These are phyloP conservation scores for Loriculus beryllinus DNA, from an alignment of 2,797 vertebrate genomes.

Conservation along the genomic window DNA sequence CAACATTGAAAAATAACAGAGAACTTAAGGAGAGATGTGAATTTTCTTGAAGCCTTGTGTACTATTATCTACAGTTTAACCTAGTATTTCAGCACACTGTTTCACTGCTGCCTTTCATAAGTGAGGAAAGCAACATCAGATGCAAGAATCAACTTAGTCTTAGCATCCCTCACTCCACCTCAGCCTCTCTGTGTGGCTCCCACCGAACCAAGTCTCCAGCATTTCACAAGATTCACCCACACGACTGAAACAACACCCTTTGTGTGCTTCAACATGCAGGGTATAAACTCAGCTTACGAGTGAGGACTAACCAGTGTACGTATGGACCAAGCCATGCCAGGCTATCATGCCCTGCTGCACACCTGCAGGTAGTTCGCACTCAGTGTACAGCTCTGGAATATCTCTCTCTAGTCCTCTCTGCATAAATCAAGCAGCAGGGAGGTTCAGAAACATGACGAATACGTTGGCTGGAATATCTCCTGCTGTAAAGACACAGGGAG, in stretches of 20 bases:
- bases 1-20: not conserved
- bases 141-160: not conserved
- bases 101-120: not conserved
- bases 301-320: not conserved
- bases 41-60: not conserved
- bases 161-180: not conserved
- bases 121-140: rapidly evolving
- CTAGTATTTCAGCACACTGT: not conserved
- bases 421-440: constrained; percentile 75
- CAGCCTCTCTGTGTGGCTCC: not conserved
- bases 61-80: not conserved
- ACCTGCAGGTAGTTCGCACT: not conserved
- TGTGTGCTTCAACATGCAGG: rapidly evolving
- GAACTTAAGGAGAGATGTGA: not conserved
- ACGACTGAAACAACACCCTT: rapidly evolving
- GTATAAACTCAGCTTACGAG: not conserved
- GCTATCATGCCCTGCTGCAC: not conserved
- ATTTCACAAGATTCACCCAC: rapidly evolving
- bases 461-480: constrained; percentile 68
- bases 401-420: not conserved
- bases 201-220: rapidly evolving
- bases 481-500: constrained; percentile 50
- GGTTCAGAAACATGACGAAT: constrained; percentile 74
- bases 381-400: not conserved
- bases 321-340: not conserved